Evolutionary conservation across 2,888 invertebrate species (phyloP).

Genomic region (Helobdella robusta): DNA sequence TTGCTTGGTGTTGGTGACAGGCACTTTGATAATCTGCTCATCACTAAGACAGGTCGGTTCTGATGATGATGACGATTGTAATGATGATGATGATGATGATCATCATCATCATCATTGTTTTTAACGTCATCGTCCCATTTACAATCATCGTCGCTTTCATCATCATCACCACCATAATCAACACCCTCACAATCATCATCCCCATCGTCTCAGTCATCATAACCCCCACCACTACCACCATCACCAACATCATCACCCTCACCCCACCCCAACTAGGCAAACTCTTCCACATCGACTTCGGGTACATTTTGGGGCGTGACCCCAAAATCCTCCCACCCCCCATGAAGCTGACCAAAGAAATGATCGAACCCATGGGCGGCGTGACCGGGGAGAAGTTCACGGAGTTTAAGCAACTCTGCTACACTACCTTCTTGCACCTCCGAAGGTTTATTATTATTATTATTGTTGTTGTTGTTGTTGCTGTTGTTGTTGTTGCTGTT

Average conservation of each 20-base stretch:
- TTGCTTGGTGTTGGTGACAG: slow-evolving; percentile 92
- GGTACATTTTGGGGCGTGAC: slow-evolving; percentile 90
- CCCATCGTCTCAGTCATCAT: neutral
- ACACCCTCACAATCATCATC: neutral
- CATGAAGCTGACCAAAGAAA: slow-evolving; percentile 93
- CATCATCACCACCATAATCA: neutral
- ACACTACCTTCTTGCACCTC: slow-evolving; percentile 87
- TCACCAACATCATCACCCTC: neutral
- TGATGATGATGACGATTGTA: too few relatives aligned
- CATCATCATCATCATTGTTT: too few relatives aligned
- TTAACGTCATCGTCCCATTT: neutral
- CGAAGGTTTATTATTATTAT: slow-evolving; percentile 62
- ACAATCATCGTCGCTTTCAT: neutral
- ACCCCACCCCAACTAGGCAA: slow-evolving; percentile 39
- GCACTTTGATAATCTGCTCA: slow-evolving; percentile 88
- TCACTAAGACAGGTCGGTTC: slow-evolving; percentile 68
- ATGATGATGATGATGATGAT: too few relatives aligned
- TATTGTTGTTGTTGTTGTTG: too few relatives aligned
- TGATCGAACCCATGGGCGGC: slow-evolving; percentile 76
- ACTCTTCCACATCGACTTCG: slow-evolving; percentile 59
- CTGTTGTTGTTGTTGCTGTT: too few relatives aligned
- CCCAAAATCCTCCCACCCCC: slow-evolving; percentile 97
- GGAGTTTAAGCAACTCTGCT: slow-evolving; percentile 79
- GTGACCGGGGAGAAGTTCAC: slow-evolving; percentile 72
- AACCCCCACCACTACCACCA: neutral